These are phyloP conservation scores for Latrodectus hesperus DNA, from an alignment of 2,888 invertebrate species.

Conservation along the genomic window DNA sequence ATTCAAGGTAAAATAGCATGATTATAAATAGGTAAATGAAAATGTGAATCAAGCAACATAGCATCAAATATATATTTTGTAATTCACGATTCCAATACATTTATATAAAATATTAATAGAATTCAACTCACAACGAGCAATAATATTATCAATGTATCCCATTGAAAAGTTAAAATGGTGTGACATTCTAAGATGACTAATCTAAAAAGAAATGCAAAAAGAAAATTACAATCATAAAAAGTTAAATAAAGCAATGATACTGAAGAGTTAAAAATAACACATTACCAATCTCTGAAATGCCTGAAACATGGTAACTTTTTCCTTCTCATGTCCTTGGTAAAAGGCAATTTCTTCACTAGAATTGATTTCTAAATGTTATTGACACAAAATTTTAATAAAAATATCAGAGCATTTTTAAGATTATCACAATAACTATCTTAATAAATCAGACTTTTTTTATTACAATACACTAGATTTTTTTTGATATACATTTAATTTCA, in stretches of 20 bases:
- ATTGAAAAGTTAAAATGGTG: constrained; percentile 91
- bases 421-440: too few species aligned
- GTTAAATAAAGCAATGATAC: too few species aligned
- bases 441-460: too few species aligned
- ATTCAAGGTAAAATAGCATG: too few species aligned
- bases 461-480: too few species aligned
- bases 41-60: too few species aligned
- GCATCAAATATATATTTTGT: not conserved
- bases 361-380: not conserved
- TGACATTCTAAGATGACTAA: constrained; percentile 88
- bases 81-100: not conserved
- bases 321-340: constrained; percentile 82
- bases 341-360: constrained; percentile 89
- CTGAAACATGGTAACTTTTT: constrained; percentile 88
- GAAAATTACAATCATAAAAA: not conserved
- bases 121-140: constrained; percentile 89
- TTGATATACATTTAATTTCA: too few species aligned
- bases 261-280: not conserved
- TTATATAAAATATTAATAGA: not conserved
- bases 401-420: too few species aligned
- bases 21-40: too few species aligned
- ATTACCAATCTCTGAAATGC: constrained; percentile 88
- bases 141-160: constrained; percentile 96
- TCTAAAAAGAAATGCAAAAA: constrained; percentile 76
- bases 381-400: not conserved